Percentiles rank a stretch among this genome's conserved stretches.
These are phyloP conservation scores for Halichoerus grypus DNA, from an alignment of 2,113 vertebrate species.

Conservation along the genomic window DNA sequence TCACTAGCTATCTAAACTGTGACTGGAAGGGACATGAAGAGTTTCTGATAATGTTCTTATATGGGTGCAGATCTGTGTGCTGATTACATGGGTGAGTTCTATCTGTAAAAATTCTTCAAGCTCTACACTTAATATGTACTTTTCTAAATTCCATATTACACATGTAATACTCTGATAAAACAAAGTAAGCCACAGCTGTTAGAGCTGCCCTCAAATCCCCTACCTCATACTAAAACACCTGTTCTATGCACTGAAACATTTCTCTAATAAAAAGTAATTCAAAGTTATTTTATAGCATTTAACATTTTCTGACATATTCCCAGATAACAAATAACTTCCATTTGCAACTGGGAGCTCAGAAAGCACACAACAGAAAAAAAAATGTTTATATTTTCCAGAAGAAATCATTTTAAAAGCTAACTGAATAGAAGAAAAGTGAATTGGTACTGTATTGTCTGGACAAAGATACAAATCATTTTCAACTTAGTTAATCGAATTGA, in stretches of 20 bases:
- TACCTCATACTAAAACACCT: not conserved
- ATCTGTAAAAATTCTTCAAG: slow-evolving; percentile 27
- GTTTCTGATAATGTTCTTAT: slow-evolving; percentile 29
- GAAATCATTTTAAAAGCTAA: slow-evolving; percentile 32
- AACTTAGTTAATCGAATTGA: slow-evolving; percentile 47
- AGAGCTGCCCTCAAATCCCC: not conserved
- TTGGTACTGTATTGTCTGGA: not conserved
- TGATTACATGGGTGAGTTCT: not conserved
- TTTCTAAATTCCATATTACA: not conserved
- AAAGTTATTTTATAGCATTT: slow-evolving; percentile 38
- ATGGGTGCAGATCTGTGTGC: not conserved
- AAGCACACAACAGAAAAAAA: not conserved
- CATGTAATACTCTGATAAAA: not conserved
- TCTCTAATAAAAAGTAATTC: slow-evolving; percentile 14
- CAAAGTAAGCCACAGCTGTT: not conserved
- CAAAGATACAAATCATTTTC: not conserved
- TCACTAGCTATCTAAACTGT: not conserved
- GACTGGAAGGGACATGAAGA: not conserved
- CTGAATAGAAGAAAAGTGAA: not conserved
- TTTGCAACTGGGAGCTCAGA: not conserved
- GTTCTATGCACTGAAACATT: not conserved
- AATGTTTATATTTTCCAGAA: slow-evolving; percentile 23
- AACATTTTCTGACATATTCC: slow-evolving; percentile 1
- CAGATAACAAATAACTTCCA: slow-evolving; percentile 6
- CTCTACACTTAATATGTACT: not conserved